Base-by-base conservation (phyloP, 2,888 invertebrate genomes). In the Aproaerema taeniolella region DNA sequence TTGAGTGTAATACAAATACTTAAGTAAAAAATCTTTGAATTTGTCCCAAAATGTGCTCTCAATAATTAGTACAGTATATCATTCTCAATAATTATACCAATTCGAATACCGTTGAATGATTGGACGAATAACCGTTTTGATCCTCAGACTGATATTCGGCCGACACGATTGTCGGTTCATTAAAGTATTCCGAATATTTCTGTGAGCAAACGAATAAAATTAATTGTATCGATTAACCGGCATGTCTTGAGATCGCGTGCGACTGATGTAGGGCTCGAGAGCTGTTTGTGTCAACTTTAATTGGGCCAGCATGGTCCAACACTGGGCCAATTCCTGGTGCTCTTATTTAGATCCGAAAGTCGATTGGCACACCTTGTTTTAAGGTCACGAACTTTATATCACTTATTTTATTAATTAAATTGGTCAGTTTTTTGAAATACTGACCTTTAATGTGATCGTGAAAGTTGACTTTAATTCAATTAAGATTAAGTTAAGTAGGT, bases 271-370 rank as follows among this genome's bases (percentile, higher is more conserved):
- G 79, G 75, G 67, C 71, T 67, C 67, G 77, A 77, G 65, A 74
- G 74, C 76, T 67, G 75, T 66, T 70, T 66, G 71, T 85, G 85
- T 83, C 80, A 81, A 73, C 71, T 83, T 83, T 86, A 85, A 85
- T 85, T 85, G 85, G 85, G 71, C 73, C 72, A 72, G 68, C 60
- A n/a, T n/a, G n/a, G n/a, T n/a, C n/a, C n/a, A n/a, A n/a, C n/a
- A n/a, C n/a, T n/a, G n/a, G n/a, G n/a, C n/a, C n/a, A n/a, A n/a
- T n/a, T n/a, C 66, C 64, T 73, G 65, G 75, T 78, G 65, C 65
- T 75, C 68, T 68, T 71, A 56, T 72, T 68, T 55, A 56, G 85
- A 85, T 83, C 55, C 51, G 58, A 48, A 49, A 43, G 47, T 52
- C 63, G 85, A 85, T 85, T 79, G 65, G 56, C 55, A 62, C 60